A percentile compares a stretch with the other conserved stretches of the same genome.
Evolutionary conservation across 2,113 vertebrate species (phyloP).

Genomic region (Bombycilla garrulus): DNA sequence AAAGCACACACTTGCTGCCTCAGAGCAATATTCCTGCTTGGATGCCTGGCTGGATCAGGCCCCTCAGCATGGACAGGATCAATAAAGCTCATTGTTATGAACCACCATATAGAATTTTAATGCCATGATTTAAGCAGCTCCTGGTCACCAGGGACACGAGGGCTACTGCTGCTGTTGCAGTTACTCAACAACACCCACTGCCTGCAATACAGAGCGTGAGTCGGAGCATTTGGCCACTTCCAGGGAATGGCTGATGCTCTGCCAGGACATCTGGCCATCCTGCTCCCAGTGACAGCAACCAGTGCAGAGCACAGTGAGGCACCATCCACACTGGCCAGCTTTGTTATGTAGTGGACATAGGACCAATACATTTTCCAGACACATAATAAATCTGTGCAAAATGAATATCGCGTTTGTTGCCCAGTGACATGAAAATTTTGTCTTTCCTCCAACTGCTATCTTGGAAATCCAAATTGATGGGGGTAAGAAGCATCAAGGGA

Average conservation of each 20-base stretch:
- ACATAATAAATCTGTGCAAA: not conserved
- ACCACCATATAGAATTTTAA: not conserved
- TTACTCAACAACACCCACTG: not conserved
- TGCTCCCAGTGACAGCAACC: not conserved
- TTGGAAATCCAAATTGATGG: not conserved
- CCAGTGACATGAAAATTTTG: not conserved
- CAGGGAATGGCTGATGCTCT: not conserved
- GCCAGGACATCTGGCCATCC: conserved; percentile 12
- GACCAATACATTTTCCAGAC: not conserved
- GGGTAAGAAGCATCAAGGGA: not conserved
- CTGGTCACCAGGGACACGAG: not conserved
- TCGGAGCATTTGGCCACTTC: not conserved
- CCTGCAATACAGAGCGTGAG: not conserved
- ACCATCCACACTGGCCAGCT: not conserved
- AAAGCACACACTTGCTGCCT: not conserved
- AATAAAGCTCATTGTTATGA: conserved; percentile 13
- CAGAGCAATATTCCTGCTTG: not conserved
- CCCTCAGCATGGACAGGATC: not conserved
- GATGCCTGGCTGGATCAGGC: not conserved
- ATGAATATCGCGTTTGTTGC: not conserved
- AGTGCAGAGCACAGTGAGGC: not conserved
- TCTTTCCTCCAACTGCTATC: not conserved
- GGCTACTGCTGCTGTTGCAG: not conserved
- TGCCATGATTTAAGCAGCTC: conserved; percentile 2
- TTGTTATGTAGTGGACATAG: not conserved